These are phyloP conservation scores for Myripristis murdjan DNA, from an alignment of 2,797 vertebrate species.

Conservation along the genomic window DNA sequence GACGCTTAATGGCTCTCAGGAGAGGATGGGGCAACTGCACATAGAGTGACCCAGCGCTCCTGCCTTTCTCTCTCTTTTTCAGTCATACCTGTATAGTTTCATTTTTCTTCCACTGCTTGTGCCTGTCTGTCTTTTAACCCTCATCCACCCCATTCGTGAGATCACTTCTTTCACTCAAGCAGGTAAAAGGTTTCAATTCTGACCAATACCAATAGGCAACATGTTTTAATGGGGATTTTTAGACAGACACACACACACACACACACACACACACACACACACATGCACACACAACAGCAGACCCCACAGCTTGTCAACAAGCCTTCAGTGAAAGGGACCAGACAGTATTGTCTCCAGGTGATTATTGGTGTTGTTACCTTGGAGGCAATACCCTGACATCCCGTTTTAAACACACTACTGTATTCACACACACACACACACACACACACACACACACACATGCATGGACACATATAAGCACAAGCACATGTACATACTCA, in stretches of 20 bases:
- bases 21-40: constrained; percentile 58
- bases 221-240: background rate
- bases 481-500: constrained; percentile 35
- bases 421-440: constrained; percentile 47
- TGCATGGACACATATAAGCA: constrained; percentile 11
- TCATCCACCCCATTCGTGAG: constrained; percentile 1
- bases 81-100: constrained; percentile 13
- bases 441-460: constrained; percentile 15
- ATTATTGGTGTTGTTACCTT: constrained; percentile 36
- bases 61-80: constrained; percentile 12
- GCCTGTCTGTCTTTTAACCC: constrained; percentile 14
- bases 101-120: constrained; percentile 20
- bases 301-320: constrained; percentile 30
- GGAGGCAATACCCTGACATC: background rate
- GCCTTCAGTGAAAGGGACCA: constrained; percentile 41
- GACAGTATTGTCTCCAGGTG: constrained; percentile 46
- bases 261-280: constrained; percentile 11
- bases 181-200: background rate
- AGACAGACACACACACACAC: constrained; percentile 10
- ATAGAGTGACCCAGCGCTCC: constrained; percentile 35
- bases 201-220: background rate
- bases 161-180: background rate
- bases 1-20: constrained; percentile 66
- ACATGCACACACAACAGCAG: constrained; percentile 10
- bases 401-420: constrained; percentile 39